Base-by-base conservation (phyloP, 2,113 vertebrate genomes). In the Malurus alboscapulatus region DNA sequence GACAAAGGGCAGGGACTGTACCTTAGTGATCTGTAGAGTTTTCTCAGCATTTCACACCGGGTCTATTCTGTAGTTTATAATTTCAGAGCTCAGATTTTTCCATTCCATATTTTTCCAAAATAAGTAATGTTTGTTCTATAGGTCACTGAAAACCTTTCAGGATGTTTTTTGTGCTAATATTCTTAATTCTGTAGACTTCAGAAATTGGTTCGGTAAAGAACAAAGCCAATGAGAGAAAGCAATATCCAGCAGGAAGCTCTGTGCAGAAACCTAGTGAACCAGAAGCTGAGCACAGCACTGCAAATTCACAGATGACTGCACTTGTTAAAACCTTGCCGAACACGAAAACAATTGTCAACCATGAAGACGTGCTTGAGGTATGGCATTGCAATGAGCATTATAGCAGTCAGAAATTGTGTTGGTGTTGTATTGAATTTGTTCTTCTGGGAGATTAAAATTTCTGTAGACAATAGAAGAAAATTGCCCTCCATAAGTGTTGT, bases 311-410 rank as follows among this genome's bases (percentile, higher is more conserved):
- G 91, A 97, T 95, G 89, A 95, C 95, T 94, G 88, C 96, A 10
- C 97, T 98, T 88, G 87, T 85, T 87, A 98, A 98, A 92, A 97
- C 97, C 44, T 97, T 98, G 44, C 98, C 98, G 88, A 98, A 97
- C 93, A 94, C 96, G 1, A 97, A 97, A 93, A 91, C 93, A 34
- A 51, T 94, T 95, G 95, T 98, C 85, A 98, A 98, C 96, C 98
- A 98, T 29, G 98, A 99, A 93, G 99, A 99, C 95, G 98, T 96
- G 20, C 98, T 99, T 51, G 98, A 99, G 98, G 99, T 99, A 98
- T 69, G 45, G 40, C 42, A 91, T 80, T 84, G 44, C 24, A 2
- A 58, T 86, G 77, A 84, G 53, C 81, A 68, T 58, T 91, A 50
- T 8, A 78, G 34, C 18, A 69, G 47, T 90, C 26, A n/a, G 68